Evolutionary conservation across 2,888 invertebrate species (phyloP), one percentile per base, ranked within the genome.

Genomic region (Aradus depressus): DNA sequence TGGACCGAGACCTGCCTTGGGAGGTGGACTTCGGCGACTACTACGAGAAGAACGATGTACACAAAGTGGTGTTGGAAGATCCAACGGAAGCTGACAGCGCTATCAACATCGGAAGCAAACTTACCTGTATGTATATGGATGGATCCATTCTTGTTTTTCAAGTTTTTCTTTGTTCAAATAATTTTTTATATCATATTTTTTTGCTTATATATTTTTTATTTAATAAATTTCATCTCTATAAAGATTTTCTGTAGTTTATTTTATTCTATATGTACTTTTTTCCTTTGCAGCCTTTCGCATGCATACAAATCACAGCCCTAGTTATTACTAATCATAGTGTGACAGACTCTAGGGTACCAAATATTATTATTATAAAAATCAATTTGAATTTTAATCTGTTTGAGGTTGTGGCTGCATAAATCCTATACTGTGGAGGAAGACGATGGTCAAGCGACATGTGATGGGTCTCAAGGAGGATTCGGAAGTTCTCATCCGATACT

Each of bases 1-100:
- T 49, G 39, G 57, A 57, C 35, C 25, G 43, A 22, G 52, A 55
- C 31, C 22, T 57, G 14, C 52, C 53, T 10, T 57, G 57, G 57
- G 52, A 55, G 45, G 57, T 57, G 6, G 53, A 57, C 26, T 50
- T 57, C 22, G 51, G 53, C 23, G 25, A 42, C 10, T 52, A 52
- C 38, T 44, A 41, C 23, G 44, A 50, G 3, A 49, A 21, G 4
- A 39, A 39, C 41, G 31, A 28, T 32, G 32, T 23, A 2, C 39
- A 32, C 22, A 19, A 41, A 25, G 19, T 32, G 14, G 26, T 32
- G 21, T 23, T 39, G 12, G 38, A 45, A 47, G 38, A 38, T 31
- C 19, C 23, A 4, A 25, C 19, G 10, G 14, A 35, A 14, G 14
- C 26, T 22, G 37, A 35, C 5, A 45, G 39, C 8, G 50, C 55